Percentiles rank a stretch among this genome's conserved stretches.
Conservation (phyloP, 2,888 invertebrate genomes). For the Hirtodrosophila duncani region DNA sequence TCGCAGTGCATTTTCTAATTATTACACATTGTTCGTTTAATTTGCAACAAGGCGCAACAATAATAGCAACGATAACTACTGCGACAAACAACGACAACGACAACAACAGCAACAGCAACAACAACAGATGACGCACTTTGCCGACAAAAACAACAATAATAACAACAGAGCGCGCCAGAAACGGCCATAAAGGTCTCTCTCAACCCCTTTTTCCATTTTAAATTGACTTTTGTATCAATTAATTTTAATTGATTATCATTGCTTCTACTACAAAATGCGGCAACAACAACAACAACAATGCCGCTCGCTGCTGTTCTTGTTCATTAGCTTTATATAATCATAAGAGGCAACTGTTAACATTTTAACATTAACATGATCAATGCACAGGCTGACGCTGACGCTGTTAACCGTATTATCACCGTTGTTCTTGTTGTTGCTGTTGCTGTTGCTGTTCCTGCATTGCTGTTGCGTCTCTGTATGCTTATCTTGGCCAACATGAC, state of each 20-base stretch:
- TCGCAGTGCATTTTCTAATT: constrained; percentile 68
- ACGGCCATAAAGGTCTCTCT: constrained; percentile 14
- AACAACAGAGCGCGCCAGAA: constrained; percentile 24
- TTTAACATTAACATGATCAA: constrained; percentile 31
- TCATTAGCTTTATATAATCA: constrained; percentile 30
- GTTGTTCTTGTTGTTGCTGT: background rate
- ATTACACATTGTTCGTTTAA: constrained; percentile 67
- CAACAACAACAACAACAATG: constrained; percentile 27
- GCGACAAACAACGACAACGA: constrained; percentile 16
- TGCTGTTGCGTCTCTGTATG: too few species aligned
- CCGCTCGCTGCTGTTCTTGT: constrained; percentile 21
- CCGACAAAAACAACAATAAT: constrained; percentile 7
- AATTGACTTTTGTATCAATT: constrained; percentile 70
- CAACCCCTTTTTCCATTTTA: constrained; percentile 32
- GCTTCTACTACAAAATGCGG: constrained; percentile 59
- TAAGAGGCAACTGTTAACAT: constrained; percentile 29
- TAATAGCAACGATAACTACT: constrained; percentile 16
- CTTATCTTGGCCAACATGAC: too few species aligned
- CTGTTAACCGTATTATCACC: constrained; percentile 14
- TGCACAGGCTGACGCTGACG: background rate
- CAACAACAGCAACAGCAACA: constrained; percentile 2
- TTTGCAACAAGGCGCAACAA: constrained; percentile 31
- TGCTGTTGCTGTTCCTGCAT: background rate
- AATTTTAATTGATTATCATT: constrained; percentile 75
- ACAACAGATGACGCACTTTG: constrained; percentile 19